Conservation (phyloP, 2,113 vertebrate genomes). For the Phocoena phocoena region DNA sequence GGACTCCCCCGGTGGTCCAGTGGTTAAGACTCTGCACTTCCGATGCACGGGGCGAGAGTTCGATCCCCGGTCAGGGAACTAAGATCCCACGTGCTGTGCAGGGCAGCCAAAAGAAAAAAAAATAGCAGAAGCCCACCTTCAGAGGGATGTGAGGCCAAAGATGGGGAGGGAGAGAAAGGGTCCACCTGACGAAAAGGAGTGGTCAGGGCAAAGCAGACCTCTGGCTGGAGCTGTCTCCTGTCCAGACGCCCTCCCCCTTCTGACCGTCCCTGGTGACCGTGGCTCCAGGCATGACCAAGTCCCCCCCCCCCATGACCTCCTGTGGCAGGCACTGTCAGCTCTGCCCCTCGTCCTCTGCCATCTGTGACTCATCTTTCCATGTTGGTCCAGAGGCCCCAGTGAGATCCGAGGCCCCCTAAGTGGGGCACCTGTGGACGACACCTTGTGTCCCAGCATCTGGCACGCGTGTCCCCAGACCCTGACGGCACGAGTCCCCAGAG, state of each 20-base stretch:
- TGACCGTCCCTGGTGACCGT: neutral
- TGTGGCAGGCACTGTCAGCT: fast-evolving
- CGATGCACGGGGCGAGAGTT: too few species aligned
- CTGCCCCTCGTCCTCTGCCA: neutral
- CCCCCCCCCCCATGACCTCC: neutral
- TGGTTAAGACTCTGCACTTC: too few species aligned
- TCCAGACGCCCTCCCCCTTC: neutral
- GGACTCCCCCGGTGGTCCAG: too few species aligned
- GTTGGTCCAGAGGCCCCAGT: neutral
- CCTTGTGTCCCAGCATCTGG: neutral
- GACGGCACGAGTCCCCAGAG: fast-evolving
- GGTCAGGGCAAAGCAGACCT: neutral
- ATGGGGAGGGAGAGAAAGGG: fast-evolving
- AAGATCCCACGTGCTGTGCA: too few species aligned
- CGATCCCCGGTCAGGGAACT: too few species aligned
- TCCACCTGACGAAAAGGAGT: neutral
- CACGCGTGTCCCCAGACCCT: neutral
- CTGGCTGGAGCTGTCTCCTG: neutral
- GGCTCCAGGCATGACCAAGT: neutral
- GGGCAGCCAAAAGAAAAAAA: too few species aligned
- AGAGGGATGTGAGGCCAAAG: neutral
- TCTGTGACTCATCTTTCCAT: neutral
- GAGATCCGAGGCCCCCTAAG: neutral
- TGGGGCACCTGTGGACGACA: neutral
- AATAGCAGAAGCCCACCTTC: neutral